Percentiles rank a stretch among this genome's conserved stretches.
Evolutionary conservation across 1,140 invertebrate genomes (phyloP).

Genomic region (Drosophila lacertosa): DNA sequence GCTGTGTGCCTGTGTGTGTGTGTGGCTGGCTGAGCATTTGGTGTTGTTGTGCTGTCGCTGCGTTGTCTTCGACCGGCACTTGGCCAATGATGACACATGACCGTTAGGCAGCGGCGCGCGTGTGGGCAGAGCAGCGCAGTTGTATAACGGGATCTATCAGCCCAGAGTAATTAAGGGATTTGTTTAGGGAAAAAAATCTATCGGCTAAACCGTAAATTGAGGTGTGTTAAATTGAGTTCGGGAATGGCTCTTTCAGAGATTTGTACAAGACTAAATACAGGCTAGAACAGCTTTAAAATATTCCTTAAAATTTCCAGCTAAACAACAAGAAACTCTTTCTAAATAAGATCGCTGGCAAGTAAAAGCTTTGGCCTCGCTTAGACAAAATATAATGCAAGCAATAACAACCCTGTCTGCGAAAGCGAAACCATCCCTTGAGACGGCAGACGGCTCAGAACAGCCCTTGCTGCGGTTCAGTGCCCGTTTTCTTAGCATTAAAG

Average conservation of each 20-base stretch:
- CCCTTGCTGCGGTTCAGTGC: constrained; percentile 30
- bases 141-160: not conserved
- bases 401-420: constrained; percentile 53
- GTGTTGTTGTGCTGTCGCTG: constrained; percentile 12
- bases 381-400: not conserved
- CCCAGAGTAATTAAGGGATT: too few relatives aligned
- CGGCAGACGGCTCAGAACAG: not conserved
- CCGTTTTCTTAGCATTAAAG: constrained; percentile 26
- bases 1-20: constrained; percentile 6
- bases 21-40: constrained; percentile 14
- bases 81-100: constrained; percentile 74
- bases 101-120: constrained; percentile 28
- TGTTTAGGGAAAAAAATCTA: too few relatives aligned
- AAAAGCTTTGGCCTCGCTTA: too few relatives aligned
- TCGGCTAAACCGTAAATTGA: too few relatives aligned
- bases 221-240: too few relatives aligned
- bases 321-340: too few relatives aligned
- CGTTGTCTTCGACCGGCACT: constrained; percentile 57
- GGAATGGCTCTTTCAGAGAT: too few relatives aligned
- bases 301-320: too few relatives aligned
- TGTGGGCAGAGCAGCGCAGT: not conserved
- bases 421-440: constrained; percentile 46
- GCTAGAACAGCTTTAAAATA: too few relatives aligned
- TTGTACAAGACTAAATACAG: not conserved
- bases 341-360: not conserved